Evolutionary conservation across 2,113 vertebrate species (phyloP).

Genomic region (Zeus faber): DNA sequence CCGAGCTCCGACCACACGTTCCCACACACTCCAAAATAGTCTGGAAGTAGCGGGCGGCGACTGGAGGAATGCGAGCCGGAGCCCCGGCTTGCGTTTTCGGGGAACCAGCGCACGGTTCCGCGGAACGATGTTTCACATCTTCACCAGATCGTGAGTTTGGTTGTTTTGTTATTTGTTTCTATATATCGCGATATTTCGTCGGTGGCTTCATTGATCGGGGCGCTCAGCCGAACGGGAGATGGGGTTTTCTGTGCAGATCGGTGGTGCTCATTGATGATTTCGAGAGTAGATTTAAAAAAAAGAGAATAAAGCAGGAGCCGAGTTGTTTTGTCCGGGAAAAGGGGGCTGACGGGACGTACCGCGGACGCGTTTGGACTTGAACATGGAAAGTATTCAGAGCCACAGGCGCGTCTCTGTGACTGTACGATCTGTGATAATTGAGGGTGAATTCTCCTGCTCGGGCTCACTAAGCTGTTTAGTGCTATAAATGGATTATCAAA

Average conservation of each 20-base stretch:
- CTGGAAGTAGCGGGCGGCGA: slow-evolving; percentile 22
- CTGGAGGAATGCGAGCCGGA: slow-evolving; percentile 60
- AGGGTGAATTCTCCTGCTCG: too few species aligned
- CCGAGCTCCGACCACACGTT: slow-evolving; percentile 46
- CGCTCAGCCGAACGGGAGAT: neutral
- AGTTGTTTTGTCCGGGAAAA: slow-evolving; percentile 10
- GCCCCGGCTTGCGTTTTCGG: slow-evolving; percentile 35
- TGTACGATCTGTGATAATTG: too few species aligned
- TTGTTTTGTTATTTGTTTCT: slow-evolving; percentile 22
- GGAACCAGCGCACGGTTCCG: slow-evolving; percentile 38
- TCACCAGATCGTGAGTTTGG: slow-evolving; percentile 67
- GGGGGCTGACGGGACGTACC: slow-evolving; percentile 6
- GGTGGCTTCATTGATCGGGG: neutral
- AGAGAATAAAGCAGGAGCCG: slow-evolving; percentile 13
- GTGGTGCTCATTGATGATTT: too few species aligned
- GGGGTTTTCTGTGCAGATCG: too few species aligned
- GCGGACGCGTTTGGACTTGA: slow-evolving; percentile 60
- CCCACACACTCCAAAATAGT: slow-evolving; percentile 64
- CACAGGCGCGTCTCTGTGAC: too few species aligned
- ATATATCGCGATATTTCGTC: slow-evolving; percentile 16
- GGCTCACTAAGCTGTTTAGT: too few species aligned
- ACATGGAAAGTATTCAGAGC: slow-evolving; percentile 51
- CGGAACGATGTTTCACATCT: slow-evolving; percentile 71
- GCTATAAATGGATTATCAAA: too few species aligned
- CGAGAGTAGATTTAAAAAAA: neutral